Conservation (phyloP, 2,797 vertebrate species). For the Sebastes wilsoni region DNA sequence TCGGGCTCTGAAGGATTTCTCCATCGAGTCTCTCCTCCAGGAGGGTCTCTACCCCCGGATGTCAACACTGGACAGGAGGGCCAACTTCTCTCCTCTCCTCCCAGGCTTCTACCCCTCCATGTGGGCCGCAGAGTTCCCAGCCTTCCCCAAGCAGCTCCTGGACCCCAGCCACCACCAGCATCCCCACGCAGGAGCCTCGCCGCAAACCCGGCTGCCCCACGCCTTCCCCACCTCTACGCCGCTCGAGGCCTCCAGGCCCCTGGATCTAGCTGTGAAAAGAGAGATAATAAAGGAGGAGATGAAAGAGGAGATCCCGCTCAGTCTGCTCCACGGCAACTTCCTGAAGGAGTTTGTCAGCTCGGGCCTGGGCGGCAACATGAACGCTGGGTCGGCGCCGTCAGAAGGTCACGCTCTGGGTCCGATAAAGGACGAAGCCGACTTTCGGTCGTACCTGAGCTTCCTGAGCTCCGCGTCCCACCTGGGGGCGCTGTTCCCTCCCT, state of each 20-base stretch:
- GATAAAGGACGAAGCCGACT: constrained; percentile 94
- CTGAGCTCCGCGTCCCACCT: constrained; percentile 92
- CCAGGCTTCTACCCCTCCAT: constrained; percentile 93
- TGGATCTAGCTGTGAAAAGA: constrained; percentile 94
- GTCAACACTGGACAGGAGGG: constrained; percentile 86
- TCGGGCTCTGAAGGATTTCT: constrained; percentile 91
- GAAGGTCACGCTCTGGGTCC: constrained; percentile 83
- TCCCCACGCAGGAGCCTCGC: constrained; percentile 47
- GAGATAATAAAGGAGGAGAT: constrained; percentile 96
- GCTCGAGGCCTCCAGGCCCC: constrained; percentile 84
- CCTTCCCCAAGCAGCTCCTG: constrained; percentile 88
- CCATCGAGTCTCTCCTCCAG: constrained; percentile 94
- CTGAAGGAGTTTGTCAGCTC: constrained; percentile 92
- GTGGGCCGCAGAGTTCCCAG: constrained; percentile 90
- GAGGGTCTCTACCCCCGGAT: constrained; percentile 94
- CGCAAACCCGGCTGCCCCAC: constrained; percentile 54
- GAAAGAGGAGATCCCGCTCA: constrained; percentile 89
- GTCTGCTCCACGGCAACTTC: constrained; percentile 89
- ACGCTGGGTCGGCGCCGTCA: constrained; percentile 54
- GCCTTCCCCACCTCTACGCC: constrained; percentile 49
- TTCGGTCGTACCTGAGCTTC: constrained; percentile 94
- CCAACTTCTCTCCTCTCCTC: constrained; percentile 88
- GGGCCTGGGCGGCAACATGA: constrained; percentile 63
- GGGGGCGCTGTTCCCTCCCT: constrained; percentile 92
- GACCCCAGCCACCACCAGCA: constrained; percentile 76